These are phyloP conservation scores for Ceyx margarethae DNA, from an alignment of 2,113 vertebrate species.

Conservation along the genomic window DNA sequence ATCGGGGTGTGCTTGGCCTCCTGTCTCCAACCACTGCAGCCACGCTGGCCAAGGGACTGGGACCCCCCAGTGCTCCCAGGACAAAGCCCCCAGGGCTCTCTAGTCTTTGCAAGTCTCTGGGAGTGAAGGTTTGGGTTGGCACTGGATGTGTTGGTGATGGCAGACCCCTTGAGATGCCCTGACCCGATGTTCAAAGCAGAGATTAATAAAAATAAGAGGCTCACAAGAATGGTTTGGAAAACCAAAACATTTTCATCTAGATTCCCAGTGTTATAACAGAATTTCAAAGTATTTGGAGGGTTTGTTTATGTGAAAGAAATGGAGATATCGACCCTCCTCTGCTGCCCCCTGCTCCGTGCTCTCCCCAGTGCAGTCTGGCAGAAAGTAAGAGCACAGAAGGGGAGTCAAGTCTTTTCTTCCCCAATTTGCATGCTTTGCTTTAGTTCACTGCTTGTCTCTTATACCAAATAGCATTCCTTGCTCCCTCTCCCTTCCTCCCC, in stretches of 20 bases:
- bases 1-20: not conserved
- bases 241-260: not conserved
- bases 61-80: not conserved
- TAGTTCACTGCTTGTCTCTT: not conserved
- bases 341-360: rapidly evolving
- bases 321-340: not conserved
- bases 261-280: not conserved
- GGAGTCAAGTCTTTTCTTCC: too few relatives aligned
- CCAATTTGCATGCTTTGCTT: rapidly evolving
- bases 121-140: not conserved
- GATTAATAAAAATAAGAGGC: not conserved
- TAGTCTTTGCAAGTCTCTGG: not conserved
- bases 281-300: not conserved
- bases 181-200: not conserved
- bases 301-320: not conserved
- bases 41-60: rapidly evolving
- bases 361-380: not conserved
- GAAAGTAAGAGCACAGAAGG: not conserved
- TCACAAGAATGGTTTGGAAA: not conserved
- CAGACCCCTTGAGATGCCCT: not conserved
- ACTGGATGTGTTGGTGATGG: not conserved
- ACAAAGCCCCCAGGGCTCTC: not conserved
- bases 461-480: not conserved
- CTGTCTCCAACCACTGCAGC: rapidly evolving
- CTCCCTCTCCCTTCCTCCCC: not conserved